Evolutionary conservation across 1,140 invertebrate genomes (phyloP).

Genomic region (Copidosoma floridanum): DNA sequence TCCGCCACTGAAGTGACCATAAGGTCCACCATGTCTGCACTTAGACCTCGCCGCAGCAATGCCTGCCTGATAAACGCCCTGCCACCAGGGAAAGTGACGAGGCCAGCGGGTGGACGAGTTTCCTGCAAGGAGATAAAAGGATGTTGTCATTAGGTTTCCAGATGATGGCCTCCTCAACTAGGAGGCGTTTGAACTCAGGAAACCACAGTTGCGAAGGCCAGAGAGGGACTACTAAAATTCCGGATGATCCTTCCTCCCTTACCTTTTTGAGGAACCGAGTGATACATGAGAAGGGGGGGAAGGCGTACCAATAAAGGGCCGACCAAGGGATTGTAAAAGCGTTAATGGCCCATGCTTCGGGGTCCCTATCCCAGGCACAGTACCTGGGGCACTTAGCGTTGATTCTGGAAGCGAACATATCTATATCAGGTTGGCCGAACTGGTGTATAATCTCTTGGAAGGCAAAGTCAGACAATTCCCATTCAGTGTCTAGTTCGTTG

Average conservation of each 20-base stretch:
- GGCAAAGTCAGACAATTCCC: constrained; percentile 15
- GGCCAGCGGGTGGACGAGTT: constrained; percentile 4
- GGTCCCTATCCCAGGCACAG: constrained; percentile 25
- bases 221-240: constrained; percentile 21
- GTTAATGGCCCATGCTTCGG: constrained; percentile 27
- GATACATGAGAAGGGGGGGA: constrained; percentile 20
- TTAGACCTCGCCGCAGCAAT: not conserved
- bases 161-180: not conserved
- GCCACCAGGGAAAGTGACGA: constrained; percentile 7
- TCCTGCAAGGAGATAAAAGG: constrained; percentile 25
- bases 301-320: constrained; percentile 14
- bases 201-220: too few species aligned
- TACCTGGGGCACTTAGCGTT: constrained; percentile 16
- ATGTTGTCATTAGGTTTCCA: constrained; percentile 8
- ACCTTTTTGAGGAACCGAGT: constrained; percentile 9
- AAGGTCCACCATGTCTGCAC: not conserved
- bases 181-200: not conserved
- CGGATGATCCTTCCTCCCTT: constrained; percentile 5
- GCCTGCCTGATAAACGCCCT: constrained; percentile 8
- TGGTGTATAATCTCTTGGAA: constrained; percentile 8
- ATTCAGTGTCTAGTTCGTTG: constrained; percentile 19
- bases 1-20: not conserved
- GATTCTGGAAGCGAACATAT: constrained; percentile 12
- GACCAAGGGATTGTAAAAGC: constrained; percentile 30
- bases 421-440: constrained; percentile 1